phyloP scores from a whole-genome alignment of 2,888 invertebrate genomes.

The Oligia strigilis region DNA sequence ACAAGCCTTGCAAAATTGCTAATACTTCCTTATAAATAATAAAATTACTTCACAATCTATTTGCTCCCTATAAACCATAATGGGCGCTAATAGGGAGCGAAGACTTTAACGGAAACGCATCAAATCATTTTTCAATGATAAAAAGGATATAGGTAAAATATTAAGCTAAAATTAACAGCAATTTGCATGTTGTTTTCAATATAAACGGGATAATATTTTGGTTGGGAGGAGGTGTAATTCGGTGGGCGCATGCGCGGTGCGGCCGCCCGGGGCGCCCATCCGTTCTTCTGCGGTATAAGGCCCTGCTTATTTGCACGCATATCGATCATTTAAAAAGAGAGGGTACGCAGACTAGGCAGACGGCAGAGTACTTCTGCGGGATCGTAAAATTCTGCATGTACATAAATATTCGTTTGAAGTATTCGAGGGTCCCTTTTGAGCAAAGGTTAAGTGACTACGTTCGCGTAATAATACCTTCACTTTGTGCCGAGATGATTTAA shows the following conservation, averaged over 20 bases:
- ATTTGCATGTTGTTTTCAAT: slow-evolving; percentile 64
- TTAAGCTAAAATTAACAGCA: slow-evolving; percentile 58
- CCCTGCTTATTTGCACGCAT: slow-evolving; percentile 69
- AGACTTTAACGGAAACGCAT: slow-evolving; percentile 43
- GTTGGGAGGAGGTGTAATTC: slow-evolving; percentile 65
- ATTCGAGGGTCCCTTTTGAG: slow-evolving; percentile 45
- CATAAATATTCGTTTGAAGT: slow-evolving; percentile 62
- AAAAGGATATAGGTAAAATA: slow-evolving; percentile 56
- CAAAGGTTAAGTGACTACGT: slow-evolving; percentile 59
- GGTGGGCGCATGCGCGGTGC: slow-evolving; percentile 70
- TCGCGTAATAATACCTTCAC: slow-evolving; percentile 50
- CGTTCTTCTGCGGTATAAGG: slow-evolving; percentile 53
- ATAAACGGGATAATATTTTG: slow-evolving; percentile 63
- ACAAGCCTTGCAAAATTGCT: slow-evolving; percentile 17
- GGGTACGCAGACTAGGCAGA: slow-evolving; percentile 51
- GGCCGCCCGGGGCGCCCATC: slow-evolving; percentile 59
- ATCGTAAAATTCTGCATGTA: slow-evolving; percentile 55
- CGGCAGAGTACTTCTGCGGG: slow-evolving; percentile 58
- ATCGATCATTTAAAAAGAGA: slow-evolving; percentile 67
- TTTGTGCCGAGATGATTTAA: slow-evolving; percentile 47
- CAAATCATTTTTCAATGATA: slow-evolving; percentile 32
- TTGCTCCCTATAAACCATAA: slow-evolving; percentile 19
- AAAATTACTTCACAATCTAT: slow-evolving; percentile 4
- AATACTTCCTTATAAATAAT: slow-evolving; percentile 23
- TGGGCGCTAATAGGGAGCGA: slow-evolving; percentile 21